Conservation (phyloP, 2,113 vertebrate genomes). For the Bungarus multicinctus region DNA sequence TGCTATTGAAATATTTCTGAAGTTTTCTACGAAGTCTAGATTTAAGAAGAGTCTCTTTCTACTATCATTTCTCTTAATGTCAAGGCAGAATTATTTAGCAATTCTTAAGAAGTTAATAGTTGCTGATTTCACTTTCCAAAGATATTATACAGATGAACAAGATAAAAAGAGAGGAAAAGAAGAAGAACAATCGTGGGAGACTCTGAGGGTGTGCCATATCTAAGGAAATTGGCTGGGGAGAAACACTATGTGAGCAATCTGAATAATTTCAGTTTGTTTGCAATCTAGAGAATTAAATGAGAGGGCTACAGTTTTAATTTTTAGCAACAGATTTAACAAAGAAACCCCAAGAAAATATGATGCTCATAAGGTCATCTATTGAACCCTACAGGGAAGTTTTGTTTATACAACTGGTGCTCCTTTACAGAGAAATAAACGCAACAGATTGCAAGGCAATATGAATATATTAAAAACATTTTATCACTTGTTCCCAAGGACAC, state of each 20-base stretch:
- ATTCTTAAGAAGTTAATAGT: constrained; percentile 26
- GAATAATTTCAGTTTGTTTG: constrained; percentile 33
- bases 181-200: neutral
- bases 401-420: neutral
- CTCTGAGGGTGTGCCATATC: neutral
- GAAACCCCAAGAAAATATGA: neutral
- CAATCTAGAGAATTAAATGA: neutral
- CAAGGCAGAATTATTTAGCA: constrained; percentile 43
- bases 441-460: constrained; percentile 18
- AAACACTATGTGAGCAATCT: constrained; percentile 12
- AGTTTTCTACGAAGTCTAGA: neutral
- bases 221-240: neutral
- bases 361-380: neutral
- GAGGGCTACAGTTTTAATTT: constrained; percentile 3
- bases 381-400: neutral
- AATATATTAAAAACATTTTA: constrained; percentile 9
- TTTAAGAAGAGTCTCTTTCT: neutral
- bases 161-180: neutral
- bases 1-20: neutral
- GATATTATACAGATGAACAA: constrained; percentile 24
- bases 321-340: constrained; percentile 17
- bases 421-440: neutral
- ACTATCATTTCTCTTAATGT: neutral
- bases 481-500: neutral
- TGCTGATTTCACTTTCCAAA: constrained; percentile 41